phyloP scores from a whole-genome alignment of 2,113 vertebrate species.

The Gymnobelideus leadbeateri region DNA sequence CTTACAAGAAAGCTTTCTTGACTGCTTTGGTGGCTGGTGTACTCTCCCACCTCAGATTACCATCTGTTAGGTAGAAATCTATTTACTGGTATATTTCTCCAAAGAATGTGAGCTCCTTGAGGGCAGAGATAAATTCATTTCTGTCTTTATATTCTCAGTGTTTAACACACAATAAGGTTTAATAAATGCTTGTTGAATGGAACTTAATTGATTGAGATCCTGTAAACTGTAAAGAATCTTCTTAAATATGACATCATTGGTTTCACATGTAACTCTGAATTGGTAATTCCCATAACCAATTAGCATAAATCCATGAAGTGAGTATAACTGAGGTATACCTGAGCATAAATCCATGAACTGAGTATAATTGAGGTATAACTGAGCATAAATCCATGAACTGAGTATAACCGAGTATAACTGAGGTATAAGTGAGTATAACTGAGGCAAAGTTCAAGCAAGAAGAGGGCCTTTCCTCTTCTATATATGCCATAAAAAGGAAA shows the following conservation, averaged over 20 bases:
- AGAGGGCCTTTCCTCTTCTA: background rate
- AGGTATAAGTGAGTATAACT: background rate
- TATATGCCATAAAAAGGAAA: background rate
- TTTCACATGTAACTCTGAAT: background rate
- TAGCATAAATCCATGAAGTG: background rate
- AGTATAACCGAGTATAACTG: too few species aligned
- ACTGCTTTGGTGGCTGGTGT: background rate
- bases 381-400: background rate
- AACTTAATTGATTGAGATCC: background rate
- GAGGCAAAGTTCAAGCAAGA: background rate
- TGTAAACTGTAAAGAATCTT: constrained; percentile 1
- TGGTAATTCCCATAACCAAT: background rate
- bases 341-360: too few species aligned
- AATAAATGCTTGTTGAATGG: background rate
- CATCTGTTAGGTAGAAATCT: background rate
- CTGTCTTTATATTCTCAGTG: background rate
- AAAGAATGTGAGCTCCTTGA: background rate
- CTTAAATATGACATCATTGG: background rate
- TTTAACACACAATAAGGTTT: background rate
- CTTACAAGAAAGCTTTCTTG: background rate
- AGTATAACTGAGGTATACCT: too few species aligned
- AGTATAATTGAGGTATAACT: too few species aligned
- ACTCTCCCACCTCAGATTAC: background rate
- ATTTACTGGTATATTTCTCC: background rate
- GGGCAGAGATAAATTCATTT: background rate